Base-by-base conservation (phyloP, 2,797 vertebrate species). In the Aeoliscus strigatus region DNA sequence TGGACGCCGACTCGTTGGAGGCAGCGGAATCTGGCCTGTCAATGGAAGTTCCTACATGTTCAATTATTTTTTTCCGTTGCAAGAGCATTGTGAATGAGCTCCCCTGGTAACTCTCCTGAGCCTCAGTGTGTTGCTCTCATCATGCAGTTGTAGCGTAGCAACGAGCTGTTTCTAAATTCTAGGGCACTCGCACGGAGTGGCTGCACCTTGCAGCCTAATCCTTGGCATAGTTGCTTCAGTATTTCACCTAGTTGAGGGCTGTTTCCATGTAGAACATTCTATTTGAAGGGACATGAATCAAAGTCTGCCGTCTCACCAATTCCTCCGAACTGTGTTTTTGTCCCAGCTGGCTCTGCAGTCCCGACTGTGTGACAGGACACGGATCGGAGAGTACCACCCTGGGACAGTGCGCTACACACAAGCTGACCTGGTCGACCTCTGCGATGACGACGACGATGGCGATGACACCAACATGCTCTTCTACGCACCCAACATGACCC, bases 401-500 rank as follows among this genome's bases (percentile, higher is more conserved):
- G 78, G 80, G 53, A 66, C 83, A 0, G 52, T 74, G 57, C 88
- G 74, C 75, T 82, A 89, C 80, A 66, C 61, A 36, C 74, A 79
- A 51, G 79, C 79, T 47, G 68, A 87, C 55, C 85, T 88, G 45
- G 32, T 63, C 3, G 29, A 80, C 12, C 51, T 73, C 70, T 88
- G 86, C 51, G 66, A 60, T 67, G 89, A 89, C 11, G 84, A 85
- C 11, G 78, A 80, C 35, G 86, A 87, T n/a, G n/a, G n/a, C 16
- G 82, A 86, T 43, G 87, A 91, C 86, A 85, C 86, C 81, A 87
- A 83, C 4, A 29, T 85, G 73, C 79, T 91, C 67, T 91, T 92
- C 84, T 89, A 87, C 80, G 90, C 90, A 60, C 91, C 89, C 51
- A 79, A 88, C 57, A 85, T 90, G 90, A 88, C 87, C 83, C 86